These are phyloP conservation scores for zebrafish (Danio rerio) DNA, from an alignment of 2,113 vertebrate genomes.

Conservation along the genomic window GRCz12tu NC_133187.1:38366501-38367000, in stretches of 20 bases:
- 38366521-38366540: too few relatives aligned
- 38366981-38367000: not conserved
- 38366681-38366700: too few relatives aligned
- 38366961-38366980: not conserved
- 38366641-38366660: too few relatives aligned
- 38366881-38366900: constrained; percentile 97
- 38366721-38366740: not conserved
- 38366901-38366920: constrained; percentile 98
- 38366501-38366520: too few relatives aligned
- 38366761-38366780: not conserved
- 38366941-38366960: not conserved
- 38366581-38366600: too few relatives aligned
- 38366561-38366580: too few relatives aligned
- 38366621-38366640: too few relatives aligned
- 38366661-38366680: too few relatives aligned
- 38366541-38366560: too few relatives aligned
- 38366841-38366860: constrained; percentile 90
- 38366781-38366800: not conserved
- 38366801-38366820: not conserved
- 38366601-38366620: too few relatives aligned
- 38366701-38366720: not conserved
- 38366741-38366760: not conserved
- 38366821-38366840: not conserved
- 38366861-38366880: constrained; percentile 98
- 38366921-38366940: constrained; percentile 96